Evolutionary conservation across 1,140 invertebrate species (phyloP).

Genomic region (Araneus ventricosus): DNA sequence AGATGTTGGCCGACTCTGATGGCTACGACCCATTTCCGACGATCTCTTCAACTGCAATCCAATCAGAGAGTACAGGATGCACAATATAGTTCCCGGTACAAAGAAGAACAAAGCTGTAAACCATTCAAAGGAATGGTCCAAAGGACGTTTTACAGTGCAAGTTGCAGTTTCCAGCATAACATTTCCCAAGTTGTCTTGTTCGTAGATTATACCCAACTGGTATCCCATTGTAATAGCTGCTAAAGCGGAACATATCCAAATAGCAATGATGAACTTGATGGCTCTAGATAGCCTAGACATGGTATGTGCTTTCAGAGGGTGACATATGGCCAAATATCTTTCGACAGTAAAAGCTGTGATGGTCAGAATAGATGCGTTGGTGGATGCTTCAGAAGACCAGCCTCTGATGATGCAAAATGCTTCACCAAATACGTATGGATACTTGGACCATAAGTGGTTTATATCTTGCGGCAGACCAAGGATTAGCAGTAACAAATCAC

Average conservation of each 20-base stretch:
- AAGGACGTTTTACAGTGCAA: conserved; percentile 53
- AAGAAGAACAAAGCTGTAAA: conserved; percentile 92
- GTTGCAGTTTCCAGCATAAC: conserved; percentile 76
- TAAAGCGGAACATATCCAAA: conserved; percentile 79
- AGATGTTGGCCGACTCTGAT: background rate
- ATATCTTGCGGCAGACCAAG: conserved; percentile 89
- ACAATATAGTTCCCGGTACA: conserved; percentile 91
- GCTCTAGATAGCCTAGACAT: conserved; percentile 80
- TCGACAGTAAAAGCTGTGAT: conserved; percentile 97
- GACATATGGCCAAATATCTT: conserved; percentile 95
- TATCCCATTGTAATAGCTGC: conserved; percentile 83
- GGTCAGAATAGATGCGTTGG: conserved; percentile 94
- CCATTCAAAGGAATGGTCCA: conserved; percentile 87
- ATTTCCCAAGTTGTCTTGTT: conserved; percentile 21
- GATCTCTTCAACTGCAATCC: conserved; percentile 87
- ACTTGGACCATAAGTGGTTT: conserved; percentile 89
- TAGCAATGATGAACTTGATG: conserved; percentile 80
- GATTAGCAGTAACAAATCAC: conserved; percentile 91
- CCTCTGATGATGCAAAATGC: conserved; percentile 91
- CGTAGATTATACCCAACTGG: conserved; percentile 79
- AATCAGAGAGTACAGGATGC: conserved; percentile 90
- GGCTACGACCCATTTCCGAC: conserved; percentile 45
- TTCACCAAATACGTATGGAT: conserved; percentile 93
- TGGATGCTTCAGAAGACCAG: conserved; percentile 92
- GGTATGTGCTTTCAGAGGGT: conserved; percentile 86